These are phyloP conservation scores for Pyrgus malvae DNA, from an alignment of 2,888 invertebrate species.

Conservation along the genomic window DNA sequence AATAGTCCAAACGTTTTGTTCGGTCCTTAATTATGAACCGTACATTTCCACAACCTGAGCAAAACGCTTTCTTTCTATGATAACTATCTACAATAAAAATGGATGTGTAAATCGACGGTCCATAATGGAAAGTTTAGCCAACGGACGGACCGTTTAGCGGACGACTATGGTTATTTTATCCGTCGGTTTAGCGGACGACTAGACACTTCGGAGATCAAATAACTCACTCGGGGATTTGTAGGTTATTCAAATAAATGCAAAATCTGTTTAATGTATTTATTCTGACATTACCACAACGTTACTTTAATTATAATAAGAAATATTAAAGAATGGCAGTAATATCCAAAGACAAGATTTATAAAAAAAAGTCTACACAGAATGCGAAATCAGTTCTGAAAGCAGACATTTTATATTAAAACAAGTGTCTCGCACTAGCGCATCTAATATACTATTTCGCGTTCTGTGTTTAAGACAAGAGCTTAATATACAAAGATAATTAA, in stretches of 20 bases:
- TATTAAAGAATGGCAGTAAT: conserved; percentile 16
- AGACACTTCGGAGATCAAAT: too few species aligned
- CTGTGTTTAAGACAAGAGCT: not conserved
- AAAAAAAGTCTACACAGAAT: conserved; percentile 17
- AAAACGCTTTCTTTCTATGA: too few species aligned
- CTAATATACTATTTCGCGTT: conserved; percentile 15
- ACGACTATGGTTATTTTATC: too few species aligned
- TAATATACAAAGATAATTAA: conserved; percentile 2
- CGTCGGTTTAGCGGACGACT: too few species aligned
- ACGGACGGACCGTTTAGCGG: too few species aligned
- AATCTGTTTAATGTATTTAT: conserved; percentile 14
- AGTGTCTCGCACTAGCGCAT: not conserved
- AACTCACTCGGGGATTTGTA: too few species aligned
- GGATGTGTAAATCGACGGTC: too few species aligned
- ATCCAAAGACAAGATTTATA: conserved; percentile 14
- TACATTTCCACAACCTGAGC: too few species aligned
- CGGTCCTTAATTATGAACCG: too few species aligned
- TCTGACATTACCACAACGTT: conserved; percentile 22
- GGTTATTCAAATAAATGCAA: not conserved
- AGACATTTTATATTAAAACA: not conserved
- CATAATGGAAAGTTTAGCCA: too few species aligned
- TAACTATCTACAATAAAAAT: too few species aligned
- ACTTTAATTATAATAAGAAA: conserved; percentile 3
- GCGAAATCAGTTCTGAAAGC: conserved; percentile 10
- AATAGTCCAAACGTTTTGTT: too few species aligned